Evolutionary conservation across 2,797 vertebrate species (phyloP).

Genomic region (Pterois miles): DNA sequence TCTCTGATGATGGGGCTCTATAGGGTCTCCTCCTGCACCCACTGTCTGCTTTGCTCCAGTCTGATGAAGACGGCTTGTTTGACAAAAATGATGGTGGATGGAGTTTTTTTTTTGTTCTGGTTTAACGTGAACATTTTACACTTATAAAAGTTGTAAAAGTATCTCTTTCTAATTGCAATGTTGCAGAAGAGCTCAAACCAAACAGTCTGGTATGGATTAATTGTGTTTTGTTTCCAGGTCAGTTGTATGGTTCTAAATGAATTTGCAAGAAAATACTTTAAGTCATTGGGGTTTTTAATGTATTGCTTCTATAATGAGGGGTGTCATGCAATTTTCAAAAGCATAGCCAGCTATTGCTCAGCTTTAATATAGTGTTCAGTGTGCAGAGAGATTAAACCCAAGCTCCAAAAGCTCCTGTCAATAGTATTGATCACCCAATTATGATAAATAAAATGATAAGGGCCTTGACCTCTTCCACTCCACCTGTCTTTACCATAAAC

Average conservation of each 20-base stretch:
- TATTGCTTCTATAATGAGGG: background rate
- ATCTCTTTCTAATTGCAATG: background rate
- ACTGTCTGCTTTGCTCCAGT: constrained; percentile 25
- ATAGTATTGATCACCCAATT: background rate
- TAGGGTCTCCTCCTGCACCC: constrained; percentile 42
- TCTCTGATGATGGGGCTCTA: constrained; percentile 41
- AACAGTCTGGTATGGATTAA: background rate
- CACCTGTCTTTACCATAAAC: no score
- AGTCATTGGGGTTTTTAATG: background rate
- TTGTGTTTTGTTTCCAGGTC: background rate
- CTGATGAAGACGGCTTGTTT: constrained; percentile 50
- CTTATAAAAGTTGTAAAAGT: background rate
- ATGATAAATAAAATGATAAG: background rate
- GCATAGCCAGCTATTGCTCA: background rate
- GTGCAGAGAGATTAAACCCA: background rate
- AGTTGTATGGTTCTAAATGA: background rate
- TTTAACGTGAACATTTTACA: constrained; percentile 6
- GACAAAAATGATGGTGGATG: constrained; percentile 14
- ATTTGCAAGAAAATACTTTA: background rate
- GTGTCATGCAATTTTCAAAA: background rate
- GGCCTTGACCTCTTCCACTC: no score
- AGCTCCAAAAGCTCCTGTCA: background rate
- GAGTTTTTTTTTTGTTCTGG: constrained; percentile 21
- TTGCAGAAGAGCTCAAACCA: background rate
- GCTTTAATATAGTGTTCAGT: background rate